These are phyloP conservation scores for Agelaius tricolor DNA, from an alignment of 2,113 vertebrate genomes.

Conservation along the genomic window DNA sequence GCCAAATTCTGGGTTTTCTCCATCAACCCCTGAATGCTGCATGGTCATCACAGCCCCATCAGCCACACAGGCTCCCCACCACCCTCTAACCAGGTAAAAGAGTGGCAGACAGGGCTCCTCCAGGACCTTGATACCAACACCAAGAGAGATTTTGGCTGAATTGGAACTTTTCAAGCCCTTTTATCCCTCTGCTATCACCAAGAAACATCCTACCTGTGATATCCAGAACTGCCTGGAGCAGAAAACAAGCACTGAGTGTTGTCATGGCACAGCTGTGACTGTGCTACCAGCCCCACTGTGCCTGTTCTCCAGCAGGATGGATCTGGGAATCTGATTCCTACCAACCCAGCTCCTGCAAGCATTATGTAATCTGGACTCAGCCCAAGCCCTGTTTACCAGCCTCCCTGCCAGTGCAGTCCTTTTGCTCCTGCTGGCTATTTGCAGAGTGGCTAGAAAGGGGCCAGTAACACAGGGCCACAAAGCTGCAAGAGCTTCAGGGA, in stretches of 20 bases:
- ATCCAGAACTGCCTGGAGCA: not conserved
- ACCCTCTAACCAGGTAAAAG: not conserved
- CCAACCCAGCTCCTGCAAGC: not conserved
- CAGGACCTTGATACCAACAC: not conserved
- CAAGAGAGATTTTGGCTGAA: not conserved
- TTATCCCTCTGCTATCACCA: not conserved
- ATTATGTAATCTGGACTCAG: conserved; percentile 39
- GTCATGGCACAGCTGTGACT: not conserved
- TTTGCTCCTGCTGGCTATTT: not conserved
- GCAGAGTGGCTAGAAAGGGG: not conserved
- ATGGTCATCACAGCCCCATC: not conserved
- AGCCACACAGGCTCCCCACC: not conserved
- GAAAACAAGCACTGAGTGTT: rapidly evolving
- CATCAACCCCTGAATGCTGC: no score
- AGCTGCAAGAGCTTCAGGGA: not conserved
- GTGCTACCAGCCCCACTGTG: not conserved
- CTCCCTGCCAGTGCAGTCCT: not conserved
- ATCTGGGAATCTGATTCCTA: not conserved
- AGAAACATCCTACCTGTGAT: not conserved
- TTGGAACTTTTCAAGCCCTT: not conserved
- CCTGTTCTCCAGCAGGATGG: not conserved
- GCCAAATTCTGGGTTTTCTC: not conserved
- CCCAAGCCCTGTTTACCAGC: conserved; percentile 28
- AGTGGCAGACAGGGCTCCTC: not conserved
- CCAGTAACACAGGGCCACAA: not conserved